phyloP scores from a whole-genome alignment of 1,140 invertebrate genomes.

The Diabrotica undecimpunctata region DNA sequence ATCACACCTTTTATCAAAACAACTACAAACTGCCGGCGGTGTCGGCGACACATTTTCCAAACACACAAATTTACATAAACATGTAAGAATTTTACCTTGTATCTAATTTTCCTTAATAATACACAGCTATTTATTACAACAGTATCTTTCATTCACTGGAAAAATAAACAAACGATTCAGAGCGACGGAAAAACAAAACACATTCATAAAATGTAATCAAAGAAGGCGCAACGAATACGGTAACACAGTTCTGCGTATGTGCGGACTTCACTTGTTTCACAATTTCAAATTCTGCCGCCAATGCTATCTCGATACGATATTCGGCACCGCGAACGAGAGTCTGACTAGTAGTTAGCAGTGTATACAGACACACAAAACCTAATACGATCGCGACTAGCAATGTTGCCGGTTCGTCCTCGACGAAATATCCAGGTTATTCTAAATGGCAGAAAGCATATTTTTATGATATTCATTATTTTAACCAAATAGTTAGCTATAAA shows the following conservation, averaged over 20 bases:
- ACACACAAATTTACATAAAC: no score
- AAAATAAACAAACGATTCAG: slow-evolving; percentile 3
- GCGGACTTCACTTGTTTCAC: slow-evolving; percentile 19
- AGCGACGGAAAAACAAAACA: slow-evolving; percentile 7
- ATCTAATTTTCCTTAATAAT: background rate
- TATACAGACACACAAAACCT: background rate
- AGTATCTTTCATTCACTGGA: slow-evolving; percentile 9
- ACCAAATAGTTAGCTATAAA: no score
- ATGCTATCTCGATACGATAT: background rate
- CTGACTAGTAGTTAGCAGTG: background rate
- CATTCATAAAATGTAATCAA: slow-evolving; percentile 16
- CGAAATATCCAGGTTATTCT: no score
- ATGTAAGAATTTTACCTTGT: background rate
- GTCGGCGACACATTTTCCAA: no score
- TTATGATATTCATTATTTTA: no score
- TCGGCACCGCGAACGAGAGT: slow-evolving; percentile 1
- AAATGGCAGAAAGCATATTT: no score
- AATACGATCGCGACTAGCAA: background rate
- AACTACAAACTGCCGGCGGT: no score
- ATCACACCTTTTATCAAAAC: no score
- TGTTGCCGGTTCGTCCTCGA: background rate
- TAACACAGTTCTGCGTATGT: slow-evolving; percentile 4
- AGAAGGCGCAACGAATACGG: slow-evolving; percentile 13
- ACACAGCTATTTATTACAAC: background rate
- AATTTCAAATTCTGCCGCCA: background rate